Percentiles rank a stretch among this genome's conserved stretches.
Evolutionary conservation across 2,113 vertebrate species (phyloP).

Genomic region (Oncorhynchus mykiss): DNA sequence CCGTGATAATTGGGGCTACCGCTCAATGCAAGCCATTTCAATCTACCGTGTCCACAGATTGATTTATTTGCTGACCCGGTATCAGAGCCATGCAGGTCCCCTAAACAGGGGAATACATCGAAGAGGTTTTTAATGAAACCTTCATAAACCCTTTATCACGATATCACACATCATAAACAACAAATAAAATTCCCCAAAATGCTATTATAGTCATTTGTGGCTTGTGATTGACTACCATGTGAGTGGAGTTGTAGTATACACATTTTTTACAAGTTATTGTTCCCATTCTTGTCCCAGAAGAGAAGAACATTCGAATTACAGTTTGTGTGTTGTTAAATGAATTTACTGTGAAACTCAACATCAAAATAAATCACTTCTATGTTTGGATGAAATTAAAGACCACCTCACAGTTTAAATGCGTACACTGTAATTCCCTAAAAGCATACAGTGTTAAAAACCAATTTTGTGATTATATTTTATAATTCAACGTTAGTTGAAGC

Average conservation of each 20-base stretch:
- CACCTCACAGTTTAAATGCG: neutral
- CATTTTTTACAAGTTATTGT: neutral
- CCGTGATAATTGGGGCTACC: too few species aligned
- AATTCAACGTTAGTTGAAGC: slow-evolving; percentile 42
- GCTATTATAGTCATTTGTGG: neutral
- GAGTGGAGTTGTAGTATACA: neutral
- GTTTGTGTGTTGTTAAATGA: neutral
- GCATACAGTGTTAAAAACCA: slow-evolving; percentile 31
- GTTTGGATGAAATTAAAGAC: neutral
- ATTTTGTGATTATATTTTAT: slow-evolving; percentile 26
- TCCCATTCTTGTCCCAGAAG: neutral
- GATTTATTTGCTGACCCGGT: too few species aligned
- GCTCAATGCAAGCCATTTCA: too few species aligned
- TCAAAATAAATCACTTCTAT: neutral
- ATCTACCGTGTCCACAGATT: too few species aligned
- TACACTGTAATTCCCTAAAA: slow-evolving; percentile 10
- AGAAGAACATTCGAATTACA: neutral
- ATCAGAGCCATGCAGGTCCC: too few species aligned
- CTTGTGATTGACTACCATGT: neutral
- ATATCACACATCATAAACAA: neutral
- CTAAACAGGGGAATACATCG: too few species aligned
- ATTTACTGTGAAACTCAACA: neutral
- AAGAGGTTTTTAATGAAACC: too few species aligned
- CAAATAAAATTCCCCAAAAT: slow-evolving; percentile 5
- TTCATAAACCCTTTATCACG: too few species aligned